Evolutionary conservation across 2,797 vertebrate genomes (phyloP).

Genomic region (Notoglanidium macrostoma): DNA sequence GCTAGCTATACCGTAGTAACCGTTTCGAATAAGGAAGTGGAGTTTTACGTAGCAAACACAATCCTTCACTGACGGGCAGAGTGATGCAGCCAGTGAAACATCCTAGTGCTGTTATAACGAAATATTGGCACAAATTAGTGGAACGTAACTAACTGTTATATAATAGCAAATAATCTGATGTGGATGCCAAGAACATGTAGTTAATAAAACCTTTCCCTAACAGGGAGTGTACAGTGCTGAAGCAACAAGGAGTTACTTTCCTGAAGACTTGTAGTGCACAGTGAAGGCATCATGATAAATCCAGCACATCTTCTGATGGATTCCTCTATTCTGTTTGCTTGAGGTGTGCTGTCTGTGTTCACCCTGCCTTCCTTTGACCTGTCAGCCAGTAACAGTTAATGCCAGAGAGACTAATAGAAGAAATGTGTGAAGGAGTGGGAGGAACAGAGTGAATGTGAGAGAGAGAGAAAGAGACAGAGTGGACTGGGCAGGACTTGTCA

Average conservation of each 20-base stretch:
- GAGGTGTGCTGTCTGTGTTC: constrained; percentile 16
- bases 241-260: neutral
- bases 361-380: constrained; percentile 5
- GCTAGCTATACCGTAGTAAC: no score
- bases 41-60: no score
- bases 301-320: constrained; percentile 2
- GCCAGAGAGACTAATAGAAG: constrained; percentile 32
- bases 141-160: no score
- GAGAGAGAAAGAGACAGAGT: neutral
- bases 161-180: neutral
- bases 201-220: neutral
- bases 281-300: neutral
- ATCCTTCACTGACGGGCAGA: no score
- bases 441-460: constrained; percentile 11
- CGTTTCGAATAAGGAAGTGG: no score
- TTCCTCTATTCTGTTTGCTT: constrained; percentile 21
- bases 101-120: no score
- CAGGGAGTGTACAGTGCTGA: neutral
- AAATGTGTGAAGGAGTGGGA: neutral
- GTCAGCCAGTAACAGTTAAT: constrained; percentile 10
- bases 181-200: neutral
- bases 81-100: no score
- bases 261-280: neutral
- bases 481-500: constrained; percentile 21
- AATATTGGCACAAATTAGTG: no score